Evolutionary conservation across 2,888 invertebrate genomes (phyloP), one percentile per base, ranked within the genome.

Genomic region (Caenorhabditis auriculariae): DNA sequence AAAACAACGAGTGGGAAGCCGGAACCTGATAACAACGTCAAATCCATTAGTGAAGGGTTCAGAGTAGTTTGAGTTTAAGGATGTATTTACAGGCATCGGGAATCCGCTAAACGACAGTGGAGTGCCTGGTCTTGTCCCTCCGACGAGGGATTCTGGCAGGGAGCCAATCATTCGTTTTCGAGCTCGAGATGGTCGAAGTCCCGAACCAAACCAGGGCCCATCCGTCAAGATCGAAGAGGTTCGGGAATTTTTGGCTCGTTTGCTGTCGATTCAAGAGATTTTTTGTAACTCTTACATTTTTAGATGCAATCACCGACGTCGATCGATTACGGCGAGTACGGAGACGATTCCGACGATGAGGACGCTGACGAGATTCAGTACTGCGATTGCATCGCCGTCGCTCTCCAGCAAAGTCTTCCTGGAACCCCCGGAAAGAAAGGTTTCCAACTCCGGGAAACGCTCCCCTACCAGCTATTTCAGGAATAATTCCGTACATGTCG

Each of bases 391-490:
- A 67, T 74, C 5, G 72, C 67, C 12, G 69, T 63, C 3, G 69
- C 70, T n/a, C 57, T 74, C 12, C 55, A 64, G 23, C 64, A 72
- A 43, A 59, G 57, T 5, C 57, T 74, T 0, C 74, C 74, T 7
- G 74, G 74, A 52, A 71, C 71, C 4, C 74, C 74, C 21, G 74
- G 74, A 48, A 51, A 65, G 50, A 72, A 71, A 56, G 74, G 73
- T 71, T 41, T 41, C n/a, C 9, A 15, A 41, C 21, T 19, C 9
- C 35, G 19, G 27, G 24, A 45, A 45, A 17, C 35, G 37, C 6
- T 12, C 17, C 6, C 7, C 5, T 27, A 5, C 88, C 15, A n/a
- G 17, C n/a, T 9, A 17, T 54, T 72, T 24, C 44, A 80, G 78
- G 76, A 7, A 71, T 75, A 24, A 80, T 81, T 54, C 81, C 81